Evolutionary conservation across 2,113 vertebrate genomes (phyloP).

Genomic region (Lophura nycthemera): DNA sequence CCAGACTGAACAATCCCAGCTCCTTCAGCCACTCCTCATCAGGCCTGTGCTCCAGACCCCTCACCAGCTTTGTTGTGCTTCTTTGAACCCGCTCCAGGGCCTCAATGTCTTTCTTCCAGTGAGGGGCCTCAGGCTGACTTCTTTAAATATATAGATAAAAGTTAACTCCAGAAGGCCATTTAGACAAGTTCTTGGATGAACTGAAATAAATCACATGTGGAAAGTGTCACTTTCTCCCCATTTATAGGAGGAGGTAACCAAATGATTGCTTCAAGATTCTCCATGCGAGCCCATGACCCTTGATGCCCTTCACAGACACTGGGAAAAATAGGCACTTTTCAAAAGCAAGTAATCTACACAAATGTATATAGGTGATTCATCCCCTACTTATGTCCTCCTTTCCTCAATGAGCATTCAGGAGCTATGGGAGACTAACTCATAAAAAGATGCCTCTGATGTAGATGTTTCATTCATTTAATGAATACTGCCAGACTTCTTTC

Average conservation of each 20-base stretch:
- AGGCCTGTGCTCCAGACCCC: too few species aligned
- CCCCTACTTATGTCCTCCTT: neutral
- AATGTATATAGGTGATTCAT: neutral
- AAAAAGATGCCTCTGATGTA: neutral
- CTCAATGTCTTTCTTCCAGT: too few species aligned
- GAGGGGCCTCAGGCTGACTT: neutral
- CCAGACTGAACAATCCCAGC: too few species aligned
- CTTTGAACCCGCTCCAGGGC: too few species aligned
- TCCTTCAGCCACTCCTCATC: too few species aligned
- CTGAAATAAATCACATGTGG: neutral
- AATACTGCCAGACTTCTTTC: neutral
- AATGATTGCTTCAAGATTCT: neutral
- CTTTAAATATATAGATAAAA: slow-evolving; percentile 4
- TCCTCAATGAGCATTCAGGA: neutral
- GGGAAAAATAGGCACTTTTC: neutral
- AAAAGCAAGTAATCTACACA: neutral
- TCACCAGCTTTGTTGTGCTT: too few species aligned
- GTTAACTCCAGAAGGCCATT: neutral
- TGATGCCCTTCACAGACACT: neutral
- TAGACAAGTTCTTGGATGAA: neutral
- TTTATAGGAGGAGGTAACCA: neutral
- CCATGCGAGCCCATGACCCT: neutral
- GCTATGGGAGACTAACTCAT: neutral
- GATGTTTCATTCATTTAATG: neutral
- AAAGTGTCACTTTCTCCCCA: neutral